Evolutionary conservation across 64 coral and sea anemone species (phyloP).

Genomic region (Cladopsammia gracilis): DNA sequence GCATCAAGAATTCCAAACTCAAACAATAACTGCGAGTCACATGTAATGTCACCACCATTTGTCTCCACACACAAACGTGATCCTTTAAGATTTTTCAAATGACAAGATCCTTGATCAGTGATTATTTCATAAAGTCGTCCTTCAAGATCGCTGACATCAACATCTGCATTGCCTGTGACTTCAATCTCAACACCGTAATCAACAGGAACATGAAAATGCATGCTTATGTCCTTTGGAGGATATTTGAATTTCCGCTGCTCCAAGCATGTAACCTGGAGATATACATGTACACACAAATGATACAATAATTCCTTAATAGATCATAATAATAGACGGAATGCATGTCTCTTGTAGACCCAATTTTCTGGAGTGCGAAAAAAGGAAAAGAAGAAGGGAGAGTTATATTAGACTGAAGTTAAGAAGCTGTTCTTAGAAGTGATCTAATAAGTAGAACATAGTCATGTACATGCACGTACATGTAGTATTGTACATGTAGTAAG

Average conservation of each 20-base stretch:
- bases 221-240: slow-evolving; percentile 48
- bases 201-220: slow-evolving; percentile 56
- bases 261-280: slow-evolving; percentile 45
- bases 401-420: no score
- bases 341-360: no score
- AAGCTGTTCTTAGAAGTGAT: no score
- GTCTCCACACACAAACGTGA: slow-evolving; percentile 18
- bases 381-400: no score
- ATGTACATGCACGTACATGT: no score
- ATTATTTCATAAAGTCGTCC: slow-evolving; percentile 46
- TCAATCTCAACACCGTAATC: slow-evolving; percentile 41
- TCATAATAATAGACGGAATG: neutral
- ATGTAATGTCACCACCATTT: slow-evolving; percentile 47
- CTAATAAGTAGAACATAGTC: no score
- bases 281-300: neutral
- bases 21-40: slow-evolving; percentile 30
- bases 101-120: slow-evolving; percentile 45
- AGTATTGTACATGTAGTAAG: no score
- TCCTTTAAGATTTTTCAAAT: slow-evolving; percentile 57
- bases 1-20: slow-evolving; percentile 50
- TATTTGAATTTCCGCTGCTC: slow-evolving; percentile 32
- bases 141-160: slow-evolving; percentile 50
- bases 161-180: slow-evolving; percentile 29
- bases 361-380: no score
- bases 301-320: neutral